A percentile compares a stretch with the other conserved stretches of the same genome.
phyloP scores from a whole-genome alignment of 2,888 invertebrate genomes.

The Agonopterix alstromeriana region DNA sequence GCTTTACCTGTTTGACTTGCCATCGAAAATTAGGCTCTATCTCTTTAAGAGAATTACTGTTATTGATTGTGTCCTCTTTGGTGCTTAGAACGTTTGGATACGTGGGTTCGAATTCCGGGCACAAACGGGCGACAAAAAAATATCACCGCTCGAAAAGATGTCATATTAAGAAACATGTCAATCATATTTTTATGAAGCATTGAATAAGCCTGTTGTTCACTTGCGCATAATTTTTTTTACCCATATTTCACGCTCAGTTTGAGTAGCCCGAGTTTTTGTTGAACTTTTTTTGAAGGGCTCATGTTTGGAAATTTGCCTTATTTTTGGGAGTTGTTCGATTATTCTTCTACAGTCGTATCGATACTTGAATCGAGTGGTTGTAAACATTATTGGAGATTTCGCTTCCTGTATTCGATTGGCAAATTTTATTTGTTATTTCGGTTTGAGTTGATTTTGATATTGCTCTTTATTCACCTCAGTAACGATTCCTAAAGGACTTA shows the following conservation, averaged over 20 bases:
- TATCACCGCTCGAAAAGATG: constrained; percentile 73
- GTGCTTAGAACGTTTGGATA: too few species aligned
- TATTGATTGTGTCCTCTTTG: too few species aligned
- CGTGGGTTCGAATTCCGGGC: constrained; percentile 23
- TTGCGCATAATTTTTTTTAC: constrained; percentile 57
- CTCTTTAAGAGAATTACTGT: background rate
- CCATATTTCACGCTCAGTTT: constrained; percentile 69
- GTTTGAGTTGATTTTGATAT: constrained; percentile 16
- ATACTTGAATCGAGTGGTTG: constrained; percentile 38
- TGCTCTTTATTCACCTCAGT: background rate
- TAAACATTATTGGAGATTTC: constrained; percentile 39
- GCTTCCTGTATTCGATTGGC: constrained; percentile 42
- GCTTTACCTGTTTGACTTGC: constrained; percentile 16
- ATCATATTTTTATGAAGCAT: constrained; percentile 75
- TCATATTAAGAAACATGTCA: constrained; percentile 77
- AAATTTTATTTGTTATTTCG: constrained; percentile 27
- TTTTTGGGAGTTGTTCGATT: constrained; percentile 36
- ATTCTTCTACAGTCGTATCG: constrained; percentile 33
- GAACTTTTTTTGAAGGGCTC: constrained; percentile 34
- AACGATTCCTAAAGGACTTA: background rate
- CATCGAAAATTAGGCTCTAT: constrained; percentile 9
- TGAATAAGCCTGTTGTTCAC: constrained; percentile 64
- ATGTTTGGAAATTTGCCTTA: constrained; percentile 34
- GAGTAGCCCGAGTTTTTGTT: constrained; percentile 48
- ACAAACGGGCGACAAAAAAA: constrained; percentile 68